Conservation (phyloP, 64 coral and sea anemone genomes). For the Astreopora myriophthalma region DNA sequence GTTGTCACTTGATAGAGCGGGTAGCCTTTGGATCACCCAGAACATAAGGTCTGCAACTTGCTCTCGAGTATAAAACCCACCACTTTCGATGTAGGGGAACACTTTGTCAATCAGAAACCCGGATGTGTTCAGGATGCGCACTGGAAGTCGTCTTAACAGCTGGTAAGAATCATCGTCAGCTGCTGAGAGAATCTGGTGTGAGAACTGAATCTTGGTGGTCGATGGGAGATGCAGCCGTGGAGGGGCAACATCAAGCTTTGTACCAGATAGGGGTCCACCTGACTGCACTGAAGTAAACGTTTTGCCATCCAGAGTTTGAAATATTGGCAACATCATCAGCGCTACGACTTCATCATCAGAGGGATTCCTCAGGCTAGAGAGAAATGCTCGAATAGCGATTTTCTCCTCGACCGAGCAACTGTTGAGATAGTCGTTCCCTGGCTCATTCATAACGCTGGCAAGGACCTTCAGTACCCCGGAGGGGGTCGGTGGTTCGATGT, state of each 20-base stretch:
- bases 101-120: conserved; percentile 84
- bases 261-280: conserved; percentile 33
- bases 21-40: conserved; percentile 89
- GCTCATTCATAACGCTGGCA: conserved; percentile 61
- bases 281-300: conserved; percentile 78
- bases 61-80: conserved; percentile 69
- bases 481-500: conserved; percentile 81
- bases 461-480: conserved; percentile 90
- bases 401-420: conserved; percentile 73
- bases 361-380: conserved; percentile 87
- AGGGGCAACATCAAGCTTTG: conserved; percentile 82
- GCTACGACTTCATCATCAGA: conserved; percentile 88
- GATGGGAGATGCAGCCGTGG: conserved; percentile 75
- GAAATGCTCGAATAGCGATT: conserved; percentile 70
- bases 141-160: conserved; percentile 75
- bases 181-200: conserved; percentile 73
- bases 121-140: conserved; percentile 81
- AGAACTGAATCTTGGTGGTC: conserved; percentile 13
- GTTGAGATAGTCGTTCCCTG: conserved; percentile 23
- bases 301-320: conserved; percentile 74
- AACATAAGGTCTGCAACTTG: conserved; percentile 85
- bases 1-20: conserved; percentile 84
- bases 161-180: conserved; percentile 84
- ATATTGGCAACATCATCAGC: conserved; percentile 86
- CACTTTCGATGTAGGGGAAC: conserved; percentile 77